Conservation (phyloP, 2,888 invertebrate species). For the Aplocera efformata region DNA sequence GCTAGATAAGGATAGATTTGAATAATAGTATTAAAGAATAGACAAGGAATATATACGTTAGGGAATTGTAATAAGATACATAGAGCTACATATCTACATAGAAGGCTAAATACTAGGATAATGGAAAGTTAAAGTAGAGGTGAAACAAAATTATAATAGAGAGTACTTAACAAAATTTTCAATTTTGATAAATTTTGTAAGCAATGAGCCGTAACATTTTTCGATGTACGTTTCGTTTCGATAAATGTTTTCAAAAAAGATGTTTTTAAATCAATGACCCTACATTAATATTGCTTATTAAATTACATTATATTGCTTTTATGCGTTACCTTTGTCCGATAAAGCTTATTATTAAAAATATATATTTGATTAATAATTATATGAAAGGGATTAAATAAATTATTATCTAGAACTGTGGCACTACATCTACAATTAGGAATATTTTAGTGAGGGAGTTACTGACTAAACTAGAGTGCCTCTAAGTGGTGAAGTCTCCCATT, state of each 20-base stretch:
- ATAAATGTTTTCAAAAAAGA: slow-evolving; percentile 54
- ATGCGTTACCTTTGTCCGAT: slow-evolving; percentile 64
- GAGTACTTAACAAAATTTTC: slow-evolving; percentile 18
- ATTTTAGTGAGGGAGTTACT: slow-evolving; percentile 48
- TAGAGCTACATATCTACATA: slow-evolving; percentile 37
- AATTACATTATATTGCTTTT: slow-evolving; percentile 75
- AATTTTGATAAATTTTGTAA: slow-evolving; percentile 33
- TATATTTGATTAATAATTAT: slow-evolving; percentile 29
- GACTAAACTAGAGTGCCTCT: slow-evolving; percentile 53
- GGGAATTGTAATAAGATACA: slow-evolving; percentile 44
- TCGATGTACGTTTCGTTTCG: slow-evolving; percentile 68
- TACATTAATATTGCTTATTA: slow-evolving; percentile 73
- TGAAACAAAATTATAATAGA: slow-evolving; percentile 11
- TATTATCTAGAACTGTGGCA: slow-evolving; percentile 52
- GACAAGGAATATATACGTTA: slow-evolving; percentile 50
- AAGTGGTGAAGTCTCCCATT: slow-evolving; percentile 25
- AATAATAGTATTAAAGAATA: slow-evolving; percentile 42
- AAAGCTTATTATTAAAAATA: slow-evolving; percentile 50
- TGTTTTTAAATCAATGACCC: slow-evolving; percentile 55
- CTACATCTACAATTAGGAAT: slow-evolving; percentile 60
- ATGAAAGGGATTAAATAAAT: slow-evolving; percentile 20
- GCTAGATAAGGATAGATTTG: slow-evolving; percentile 41
- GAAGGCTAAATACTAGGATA: slow-evolving; percentile 37
- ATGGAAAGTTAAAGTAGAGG: slow-evolving; percentile 28
- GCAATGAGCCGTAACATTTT: too few relatives aligned